Percentiles rank a stretch among this genome's conserved stretches.
These are phyloP conservation scores for Rhodeus uyekii DNA, from an alignment of 2,797 vertebrate genomes.

Conservation along the genomic window DNA sequence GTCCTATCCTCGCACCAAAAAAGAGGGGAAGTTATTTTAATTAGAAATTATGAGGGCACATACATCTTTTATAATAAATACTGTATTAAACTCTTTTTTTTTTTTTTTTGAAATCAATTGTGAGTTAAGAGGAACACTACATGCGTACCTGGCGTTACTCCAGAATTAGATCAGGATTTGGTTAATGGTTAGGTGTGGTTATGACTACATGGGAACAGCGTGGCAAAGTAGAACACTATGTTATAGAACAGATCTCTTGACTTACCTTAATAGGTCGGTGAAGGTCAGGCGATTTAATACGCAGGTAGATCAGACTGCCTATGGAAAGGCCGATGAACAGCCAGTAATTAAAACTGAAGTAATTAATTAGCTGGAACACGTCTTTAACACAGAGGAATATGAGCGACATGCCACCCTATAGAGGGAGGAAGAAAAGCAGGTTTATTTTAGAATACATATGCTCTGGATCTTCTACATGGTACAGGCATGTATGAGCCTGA, in stretches of 20 bases:
- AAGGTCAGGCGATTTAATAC: constrained; percentile 76
- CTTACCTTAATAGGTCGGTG: constrained; percentile 66
- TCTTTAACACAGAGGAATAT: constrained; percentile 79
- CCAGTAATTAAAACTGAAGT: constrained; percentile 88
- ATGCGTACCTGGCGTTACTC: not conserved
- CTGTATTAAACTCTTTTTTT: no score
- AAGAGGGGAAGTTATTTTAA: no score
- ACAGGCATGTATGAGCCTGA: not conserved
- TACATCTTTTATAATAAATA: no score
- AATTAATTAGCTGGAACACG: constrained; percentile 84
- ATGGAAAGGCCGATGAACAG: constrained; percentile 84
- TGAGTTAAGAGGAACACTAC: not conserved
- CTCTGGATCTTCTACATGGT: not conserved
- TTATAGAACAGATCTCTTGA: not conserved
- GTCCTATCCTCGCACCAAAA: no score
- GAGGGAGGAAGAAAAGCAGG: not conserved
- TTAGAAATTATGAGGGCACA: no score
- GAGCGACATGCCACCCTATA: constrained; percentile 79
- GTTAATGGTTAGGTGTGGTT: not conserved
- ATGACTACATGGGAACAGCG: not conserved
- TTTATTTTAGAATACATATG: not conserved
- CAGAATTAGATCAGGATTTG: not conserved
- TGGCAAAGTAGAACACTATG: not conserved
- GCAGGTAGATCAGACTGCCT: constrained; percentile 81
- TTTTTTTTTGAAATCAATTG: not conserved